phyloP scores from a whole-genome alignment of 2,797 vertebrate genomes.

The Pipistrellus pygmaeus region DNA sequence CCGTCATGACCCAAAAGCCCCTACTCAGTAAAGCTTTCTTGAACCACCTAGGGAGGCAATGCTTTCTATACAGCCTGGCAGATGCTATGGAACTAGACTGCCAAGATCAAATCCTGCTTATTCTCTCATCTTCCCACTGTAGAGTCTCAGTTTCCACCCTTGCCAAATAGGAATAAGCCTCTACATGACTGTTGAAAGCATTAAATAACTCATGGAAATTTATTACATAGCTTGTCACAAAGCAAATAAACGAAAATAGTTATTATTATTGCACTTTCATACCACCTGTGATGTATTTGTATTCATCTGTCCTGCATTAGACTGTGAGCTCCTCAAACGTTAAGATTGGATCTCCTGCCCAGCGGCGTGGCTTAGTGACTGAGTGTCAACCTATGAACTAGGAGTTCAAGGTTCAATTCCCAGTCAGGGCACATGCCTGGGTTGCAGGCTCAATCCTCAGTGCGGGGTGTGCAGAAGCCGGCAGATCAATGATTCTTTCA shows the following conservation, averaged over 20 bases:
- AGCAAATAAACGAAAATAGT: conserved; percentile 60
- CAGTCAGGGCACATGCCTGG: not conserved
- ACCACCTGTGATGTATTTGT: conserved; percentile 40
- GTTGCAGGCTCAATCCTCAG: not conserved
- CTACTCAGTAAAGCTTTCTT: conserved; percentile 48
- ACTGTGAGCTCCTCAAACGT: conserved; percentile 43
- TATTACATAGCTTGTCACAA: conserved; percentile 59
- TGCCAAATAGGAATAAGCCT: conserved; percentile 29
- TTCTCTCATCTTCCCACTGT: not conserved
- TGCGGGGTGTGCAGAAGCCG: not conserved
- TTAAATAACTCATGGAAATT: conserved; percentile 57
- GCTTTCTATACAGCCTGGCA: not conserved
- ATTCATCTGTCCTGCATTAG: conserved; percentile 12
- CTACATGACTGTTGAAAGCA: conserved; percentile 30
- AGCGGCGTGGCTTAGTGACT: not conserved
- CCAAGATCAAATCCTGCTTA: conserved; percentile 62
- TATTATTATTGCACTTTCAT: conserved; percentile 27
- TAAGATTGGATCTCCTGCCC: not conserved
- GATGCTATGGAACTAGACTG: conserved; percentile 36
- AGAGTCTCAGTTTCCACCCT: conserved; percentile 24
- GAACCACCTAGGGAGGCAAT: not conserved
- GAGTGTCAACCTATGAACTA: not conserved
- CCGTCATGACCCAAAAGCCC: conserved; percentile 26
- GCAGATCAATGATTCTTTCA: not conserved
- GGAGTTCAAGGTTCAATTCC: not conserved